These are phyloP conservation scores for Drosophila leontia DNA, from an alignment of 1,140 invertebrate species.

Conservation along the genomic window DNA sequence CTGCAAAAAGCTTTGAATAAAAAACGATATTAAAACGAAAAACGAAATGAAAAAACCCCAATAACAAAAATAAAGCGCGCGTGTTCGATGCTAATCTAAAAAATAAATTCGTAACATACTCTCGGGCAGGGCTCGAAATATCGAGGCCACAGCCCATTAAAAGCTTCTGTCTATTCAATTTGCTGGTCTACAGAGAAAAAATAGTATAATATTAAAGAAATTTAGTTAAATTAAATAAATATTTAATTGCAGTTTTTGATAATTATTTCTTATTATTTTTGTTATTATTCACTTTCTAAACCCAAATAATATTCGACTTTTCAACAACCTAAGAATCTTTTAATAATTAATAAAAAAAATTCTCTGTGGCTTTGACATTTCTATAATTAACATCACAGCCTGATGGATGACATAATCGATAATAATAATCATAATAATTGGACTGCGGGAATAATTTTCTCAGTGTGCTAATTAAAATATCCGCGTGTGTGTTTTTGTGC, in stretches of 20 bases:
- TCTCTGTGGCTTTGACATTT: neutral
- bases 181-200: constrained; percentile 4
- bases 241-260: neutral
- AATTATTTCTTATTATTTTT: neutral
- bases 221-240: neutral
- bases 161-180: constrained; percentile 31
- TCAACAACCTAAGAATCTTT: neutral
- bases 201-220: rapidly evolving
- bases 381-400: neutral
- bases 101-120: constrained; percentile 41
- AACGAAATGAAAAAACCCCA: neutral
- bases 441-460: neutral
- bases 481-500: constrained; percentile 5
- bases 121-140: constrained; percentile 20
- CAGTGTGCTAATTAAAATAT: constrained; percentile 33
- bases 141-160: constrained; percentile 24
- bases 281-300: neutral
- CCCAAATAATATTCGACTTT: neutral
- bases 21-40: constrained; percentile 36
- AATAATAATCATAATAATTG: neutral
- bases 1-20: constrained; percentile 29
- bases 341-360: neutral
- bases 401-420: neutral
- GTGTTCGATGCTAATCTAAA: constrained; percentile 30
- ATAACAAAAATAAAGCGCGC: constrained; percentile 16